phyloP scores from a whole-genome alignment of 2,113 vertebrate species.

The Tylochromis polylepis region DNA sequence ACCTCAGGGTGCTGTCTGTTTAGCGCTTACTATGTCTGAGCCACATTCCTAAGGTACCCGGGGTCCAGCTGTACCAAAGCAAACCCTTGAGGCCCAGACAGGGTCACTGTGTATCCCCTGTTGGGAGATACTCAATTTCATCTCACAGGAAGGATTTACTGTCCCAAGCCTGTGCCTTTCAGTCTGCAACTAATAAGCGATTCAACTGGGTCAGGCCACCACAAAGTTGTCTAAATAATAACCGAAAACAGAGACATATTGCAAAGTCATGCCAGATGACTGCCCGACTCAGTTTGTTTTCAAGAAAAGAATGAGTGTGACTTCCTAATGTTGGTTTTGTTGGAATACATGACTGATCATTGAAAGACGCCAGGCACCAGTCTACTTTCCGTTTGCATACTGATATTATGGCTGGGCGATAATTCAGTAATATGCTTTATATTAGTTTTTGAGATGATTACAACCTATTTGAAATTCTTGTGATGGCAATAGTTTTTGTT shows the following conservation, averaged over 20 bases:
- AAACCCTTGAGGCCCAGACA: conserved; percentile 54
- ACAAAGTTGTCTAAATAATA: conserved; percentile 47
- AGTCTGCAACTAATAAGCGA: conserved; percentile 49
- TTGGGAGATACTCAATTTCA: conserved; percentile 63
- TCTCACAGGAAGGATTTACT: conserved; percentile 65
- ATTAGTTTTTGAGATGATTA: conserved; percentile 3
- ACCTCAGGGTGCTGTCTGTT: conserved; percentile 6
- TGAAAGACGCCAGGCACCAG: background rate
- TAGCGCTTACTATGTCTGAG: background rate
- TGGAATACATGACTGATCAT: conserved; percentile 1
- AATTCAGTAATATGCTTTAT: background rate
- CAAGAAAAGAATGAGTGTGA: conserved; percentile 11
- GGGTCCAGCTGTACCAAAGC: conserved; percentile 39
- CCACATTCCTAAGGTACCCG: conserved; percentile 48
- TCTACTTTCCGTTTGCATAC: conserved; percentile 11
- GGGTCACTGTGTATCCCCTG: conserved; percentile 51
- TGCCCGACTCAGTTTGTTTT: conserved; percentile 19
- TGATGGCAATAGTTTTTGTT: background rate
- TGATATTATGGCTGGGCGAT: background rate
- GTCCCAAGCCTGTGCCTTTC: conserved; percentile 29
- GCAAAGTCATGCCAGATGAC: conserved; percentile 22
- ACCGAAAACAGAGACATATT: conserved; percentile 52
- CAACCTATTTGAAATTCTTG: background rate
- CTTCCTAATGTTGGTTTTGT: conserved; percentile 41
- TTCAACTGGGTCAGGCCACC: conserved; percentile 52